Evolutionary conservation across 1,140 invertebrate species (phyloP), one percentile per base, ranked within the genome.

Genomic region (Bathynomus jamesi): DNA sequence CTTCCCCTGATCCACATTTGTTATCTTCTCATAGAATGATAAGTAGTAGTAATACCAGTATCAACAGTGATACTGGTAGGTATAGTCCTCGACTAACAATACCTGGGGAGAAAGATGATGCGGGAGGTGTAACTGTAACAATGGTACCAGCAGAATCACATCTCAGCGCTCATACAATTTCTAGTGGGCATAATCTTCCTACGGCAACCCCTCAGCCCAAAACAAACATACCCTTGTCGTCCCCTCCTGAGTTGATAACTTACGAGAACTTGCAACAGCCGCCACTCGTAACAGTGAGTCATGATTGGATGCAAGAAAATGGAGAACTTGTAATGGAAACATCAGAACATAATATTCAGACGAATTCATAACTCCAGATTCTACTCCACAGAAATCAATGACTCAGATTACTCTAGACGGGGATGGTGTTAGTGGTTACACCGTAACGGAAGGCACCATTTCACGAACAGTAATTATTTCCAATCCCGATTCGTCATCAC

Each of bases 401-500:
- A 74, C 72, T 4, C 72, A 74, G 68, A 74, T 74, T 25, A 74
- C 72, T 3, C 63, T 74, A 21, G 72, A 74, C 24, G 65, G 68
- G 0, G 64, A 53, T 17, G 40, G 40, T 11, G 40, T 53, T 53
- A 53, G 72, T 60, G 60, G 72, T 24, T 74, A 70, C 69, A 74
- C 53, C 17, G 68, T 74, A 4, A 70, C 69, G 25, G 72, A 74
- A 28, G 72, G 72, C 28, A 40, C 60, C 32, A 65, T 74, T 17
- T 70, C 68, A n/a, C 63, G 69, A 40, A 74, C 72, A 8, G 64
- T 74, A 11, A 74, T 74, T 30, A 74, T 74, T 28, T 74, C 72
- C 24, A 74, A 68, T 0, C 72, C 72, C 2, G 30, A 68, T 11
- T 29, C n/a, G 24, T 60, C 13, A 1, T 40, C 69, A 4, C 30